A percentile compares a stretch with the other conserved stretches of the same genome.
These are phyloP conservation scores for Nesoenas mayeri DNA, from an alignment of 2,113 vertebrate species.

Conservation along the genomic window DNA sequence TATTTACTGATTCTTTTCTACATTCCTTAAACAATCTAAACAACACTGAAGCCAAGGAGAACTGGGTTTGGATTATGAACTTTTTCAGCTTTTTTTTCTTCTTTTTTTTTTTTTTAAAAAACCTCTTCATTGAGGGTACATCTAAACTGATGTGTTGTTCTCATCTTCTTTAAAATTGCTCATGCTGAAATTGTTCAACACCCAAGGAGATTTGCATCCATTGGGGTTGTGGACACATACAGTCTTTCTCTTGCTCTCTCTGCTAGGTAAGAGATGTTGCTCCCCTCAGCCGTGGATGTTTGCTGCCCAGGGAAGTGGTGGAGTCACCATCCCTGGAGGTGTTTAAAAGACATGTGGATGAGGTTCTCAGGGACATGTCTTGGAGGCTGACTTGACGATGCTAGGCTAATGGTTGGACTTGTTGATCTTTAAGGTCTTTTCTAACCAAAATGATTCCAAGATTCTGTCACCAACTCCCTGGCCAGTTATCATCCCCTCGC, in stretches of 20 bases:
- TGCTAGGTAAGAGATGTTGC: not conserved
- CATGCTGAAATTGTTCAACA: not conserved
- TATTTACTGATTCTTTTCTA: conserved; percentile 47
- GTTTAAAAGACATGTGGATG: too few species aligned
- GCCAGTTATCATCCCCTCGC: fast-evolving
- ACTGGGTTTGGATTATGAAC: not conserved
- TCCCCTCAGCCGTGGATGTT: not conserved
- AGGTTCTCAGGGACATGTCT: too few species aligned
- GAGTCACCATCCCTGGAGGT: too few species aligned
- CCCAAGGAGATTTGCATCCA: not conserved
- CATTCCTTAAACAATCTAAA: conserved; percentile 45
- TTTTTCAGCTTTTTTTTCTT: not conserved
- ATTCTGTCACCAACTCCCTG: not conserved
- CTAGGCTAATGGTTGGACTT: too few species aligned
- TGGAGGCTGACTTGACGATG: too few species aligned
- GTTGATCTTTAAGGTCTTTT: too few species aligned
- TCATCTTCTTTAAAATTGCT: not conserved
- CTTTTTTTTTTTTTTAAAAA: not conserved
- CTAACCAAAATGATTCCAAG: too few species aligned
- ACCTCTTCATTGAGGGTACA: not conserved
- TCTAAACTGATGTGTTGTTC: not conserved
- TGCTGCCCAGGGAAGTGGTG: not conserved
- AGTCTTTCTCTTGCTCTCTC: not conserved
- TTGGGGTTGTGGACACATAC: not conserved
- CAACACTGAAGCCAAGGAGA: conserved; percentile 21